Base-by-base conservation (phyloP, 2,888 invertebrate species). In the Caenorhabditis plicata region DNA sequence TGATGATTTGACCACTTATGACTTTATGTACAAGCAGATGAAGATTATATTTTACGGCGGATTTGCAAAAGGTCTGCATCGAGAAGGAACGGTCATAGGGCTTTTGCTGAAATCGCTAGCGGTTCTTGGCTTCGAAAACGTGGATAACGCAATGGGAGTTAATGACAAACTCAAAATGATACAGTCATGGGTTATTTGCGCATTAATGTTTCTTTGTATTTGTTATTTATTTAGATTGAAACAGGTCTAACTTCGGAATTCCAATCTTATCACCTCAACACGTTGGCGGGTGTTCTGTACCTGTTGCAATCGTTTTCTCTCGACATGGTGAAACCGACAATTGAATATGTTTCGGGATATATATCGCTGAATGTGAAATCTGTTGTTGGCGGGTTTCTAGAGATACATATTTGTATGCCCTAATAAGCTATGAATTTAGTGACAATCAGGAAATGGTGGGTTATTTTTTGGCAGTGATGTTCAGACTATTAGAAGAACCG, bases 1-100 rank as follows among this genome's bases (percentile, higher is more conserved):
- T 50, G 71, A 77, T 45, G 79, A 78, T 36, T 38, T 55, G 3
- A 40, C 60, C 0, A 62, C 66, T 2, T 78, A 76, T 53, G 55
- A 53, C 7, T 56, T 66, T n/a, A 61, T 73, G 1, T 73, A 71
- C 36, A 40, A 41, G 1, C 57, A 71, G 9, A 56, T 74, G 48
- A 51, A 41, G 19, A 63, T 63, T 19, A 48, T 64, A 17, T 0
- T 57, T 51, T 29, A 4, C 19, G 20, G 8, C 29, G 36, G 20
- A 20, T 19, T 42, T 11, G 3, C n/a, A 4, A 2, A n/a, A 4
- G 27, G 31, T 25, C 5, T 11, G 7, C 20, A 29, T 19, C 11
- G 9, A 11, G 42, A 42, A 17, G 29, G 15, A 19, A 31, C 47
- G 35, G 60, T 71, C 20, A 48, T 64, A 35, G 57, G 67, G 23